Base-by-base conservation (phyloP, 2,113 vertebrate species). In the Spheniscus mendiculus region DNA sequence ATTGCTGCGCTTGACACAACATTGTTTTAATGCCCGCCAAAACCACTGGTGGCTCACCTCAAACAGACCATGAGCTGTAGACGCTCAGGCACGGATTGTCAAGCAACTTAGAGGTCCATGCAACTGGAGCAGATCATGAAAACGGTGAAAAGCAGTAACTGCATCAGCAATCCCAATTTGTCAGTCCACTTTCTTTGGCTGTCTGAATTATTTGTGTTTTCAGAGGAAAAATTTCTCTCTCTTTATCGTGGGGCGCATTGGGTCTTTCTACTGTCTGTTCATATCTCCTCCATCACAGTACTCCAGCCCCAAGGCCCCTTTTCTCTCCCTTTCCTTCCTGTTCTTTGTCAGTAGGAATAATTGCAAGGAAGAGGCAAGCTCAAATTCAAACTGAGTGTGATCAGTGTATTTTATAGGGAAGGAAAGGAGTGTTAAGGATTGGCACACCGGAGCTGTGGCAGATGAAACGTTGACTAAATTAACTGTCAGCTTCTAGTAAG, bases 341-440 rank as follows among this genome's bases (percentile, higher is more conserved):
- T 94, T 96, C 83, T 67, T 76, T 96, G 95, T 97, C 97, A 95
- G 89, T 50, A 93, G 83, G 72, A 96, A 83, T 94, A 93, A 94
- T 29, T 94, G 45, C 55, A 59, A 88, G 66, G 67, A 95, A 95
- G 47, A 95, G 63, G 82, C 74, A 80, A 91, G 29, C 87, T 94
- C 83, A 85, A 62, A 92, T 96, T 77, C 66, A 79, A 76, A 29
- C 73, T 80, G 91, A 96, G 93, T 85, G 81, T 92, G 89, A 90
- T 94, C 91, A 82, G 65, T 50, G 36, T 92, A 52, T 69, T 91
- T 92, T 70, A 65, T 45, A 82, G 74, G 34, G 22, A 61, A 76
- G 52, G 49, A 67, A 61, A 67, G 49, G 45, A 62, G 66, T 83
- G 89, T 90, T 93, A 50, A 83, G 78, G 38, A 32, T 86, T 97